Conservation (phyloP, 2,113 vertebrate genomes). For the Aleadryas rufinucha region DNA sequence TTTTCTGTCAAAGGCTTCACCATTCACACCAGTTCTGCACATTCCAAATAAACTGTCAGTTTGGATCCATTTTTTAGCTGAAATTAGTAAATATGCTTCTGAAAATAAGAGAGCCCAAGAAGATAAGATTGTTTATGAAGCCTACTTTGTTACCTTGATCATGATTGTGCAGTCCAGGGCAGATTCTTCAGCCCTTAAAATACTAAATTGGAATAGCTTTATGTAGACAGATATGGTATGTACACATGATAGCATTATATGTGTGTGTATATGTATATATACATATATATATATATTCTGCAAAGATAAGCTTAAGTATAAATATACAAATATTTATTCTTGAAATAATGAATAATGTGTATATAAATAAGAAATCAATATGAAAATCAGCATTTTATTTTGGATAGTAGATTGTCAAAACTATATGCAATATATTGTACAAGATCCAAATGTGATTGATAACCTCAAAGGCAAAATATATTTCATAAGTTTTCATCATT, state of each 20-base stretch:
- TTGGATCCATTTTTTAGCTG: background rate
- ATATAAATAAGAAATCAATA: background rate
- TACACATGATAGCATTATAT: background rate
- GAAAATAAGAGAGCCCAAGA: background rate
- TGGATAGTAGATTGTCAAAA: background rate
- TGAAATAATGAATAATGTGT: background rate
- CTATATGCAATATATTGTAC: background rate
- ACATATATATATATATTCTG: background rate
- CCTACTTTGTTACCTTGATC: background rate
- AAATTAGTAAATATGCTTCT: background rate
- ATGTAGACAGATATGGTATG: background rate
- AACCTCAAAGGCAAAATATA: background rate
- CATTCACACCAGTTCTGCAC: background rate
- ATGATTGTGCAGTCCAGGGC: background rate
- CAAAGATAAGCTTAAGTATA: background rate
- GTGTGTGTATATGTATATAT: too few relatives aligned
- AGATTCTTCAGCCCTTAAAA: background rate
- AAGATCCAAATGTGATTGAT: background rate
- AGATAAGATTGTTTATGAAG: background rate
- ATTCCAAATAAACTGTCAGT: background rate
- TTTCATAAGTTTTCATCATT: background rate
- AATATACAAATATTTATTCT: background rate
- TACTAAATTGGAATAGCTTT: background rate
- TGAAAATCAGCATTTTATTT: background rate
- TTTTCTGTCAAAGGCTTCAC: background rate